A percentile compares a stretch with the other conserved stretches of the same genome.
These are phyloP conservation scores for Pungitius pungitius DNA, from an alignment of 2,113 vertebrate species.

Conservation along the genomic window DNA sequence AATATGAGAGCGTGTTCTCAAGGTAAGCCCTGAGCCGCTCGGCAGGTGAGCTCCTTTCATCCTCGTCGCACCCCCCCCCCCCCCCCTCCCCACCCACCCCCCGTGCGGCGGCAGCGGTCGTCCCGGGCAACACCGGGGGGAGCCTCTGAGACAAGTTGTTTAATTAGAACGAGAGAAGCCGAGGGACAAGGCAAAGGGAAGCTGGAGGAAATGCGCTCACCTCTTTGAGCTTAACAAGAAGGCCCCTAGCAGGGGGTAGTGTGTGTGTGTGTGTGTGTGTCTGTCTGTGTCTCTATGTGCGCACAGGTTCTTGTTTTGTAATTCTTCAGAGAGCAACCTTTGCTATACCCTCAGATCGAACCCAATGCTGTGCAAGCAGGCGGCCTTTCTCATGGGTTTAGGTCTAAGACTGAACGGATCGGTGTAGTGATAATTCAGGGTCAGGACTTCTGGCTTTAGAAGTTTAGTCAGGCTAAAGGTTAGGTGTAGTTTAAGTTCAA, in stretches of 20 bases:
- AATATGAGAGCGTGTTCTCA: conserved; percentile 49
- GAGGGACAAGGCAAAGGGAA: conserved; percentile 55
- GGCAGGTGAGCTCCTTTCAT: conserved; percentile 82
- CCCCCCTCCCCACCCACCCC: too few relatives aligned
- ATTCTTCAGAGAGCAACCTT: conserved; percentile 15
- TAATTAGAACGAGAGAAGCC: conserved; percentile 75
- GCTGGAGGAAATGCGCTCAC: conserved; percentile 57
- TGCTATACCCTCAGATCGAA: not conserved
- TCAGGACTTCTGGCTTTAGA: not conserved
- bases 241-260: conserved; percentile 60
- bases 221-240: conserved; percentile 68
- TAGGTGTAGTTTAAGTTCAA: not conserved
- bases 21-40: conserved; percentile 73
- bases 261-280: conserved; percentile 23
- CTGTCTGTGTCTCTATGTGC: conserved; percentile 5
- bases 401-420: conserved; percentile 5
- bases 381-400: conserved; percentile 6
- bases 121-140: conserved; percentile 65
- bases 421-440: not conserved
- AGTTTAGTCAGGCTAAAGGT: not conserved
- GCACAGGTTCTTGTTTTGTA: conserved; percentile 29
- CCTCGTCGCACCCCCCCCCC: conserved; percentile 62
- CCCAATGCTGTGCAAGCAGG: conserved; percentile 2
- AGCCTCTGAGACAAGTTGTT: conserved; percentile 68
- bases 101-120: conserved; percentile 41